Percentiles rank a stretch among this genome's conserved stretches.
Conservation (phyloP, 2,113 vertebrate species). For the Periophthalmodon schlosseri region DNA sequence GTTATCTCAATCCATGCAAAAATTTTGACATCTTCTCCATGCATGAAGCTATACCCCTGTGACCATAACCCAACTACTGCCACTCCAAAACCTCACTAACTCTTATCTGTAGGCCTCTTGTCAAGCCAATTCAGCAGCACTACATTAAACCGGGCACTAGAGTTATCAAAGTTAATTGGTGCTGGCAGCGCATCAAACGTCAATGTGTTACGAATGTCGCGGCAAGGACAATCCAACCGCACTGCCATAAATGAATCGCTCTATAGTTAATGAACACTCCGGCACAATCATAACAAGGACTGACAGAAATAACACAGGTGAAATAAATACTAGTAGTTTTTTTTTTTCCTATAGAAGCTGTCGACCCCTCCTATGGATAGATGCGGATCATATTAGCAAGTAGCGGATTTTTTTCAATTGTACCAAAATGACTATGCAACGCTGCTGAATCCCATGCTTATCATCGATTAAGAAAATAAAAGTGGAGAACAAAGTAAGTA, state of each 20-base stretch:
- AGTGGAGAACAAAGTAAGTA: no score
- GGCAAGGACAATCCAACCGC: conserved; percentile 62
- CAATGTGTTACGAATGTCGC: conserved; percentile 66
- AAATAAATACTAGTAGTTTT: neutral
- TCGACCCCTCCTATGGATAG: no score
- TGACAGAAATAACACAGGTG: conserved; percentile 41
- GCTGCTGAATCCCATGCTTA: no score
- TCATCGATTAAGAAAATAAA: no score
- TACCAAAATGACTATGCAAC: no score
- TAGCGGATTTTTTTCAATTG: no score
- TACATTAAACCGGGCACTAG: conserved; percentile 55
- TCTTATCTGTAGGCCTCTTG: conserved; percentile 57
- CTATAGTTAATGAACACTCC: conserved; percentile 61
- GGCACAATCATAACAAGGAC: conserved; percentile 24
- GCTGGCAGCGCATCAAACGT: conserved; percentile 67
- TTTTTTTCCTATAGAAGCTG: no score
- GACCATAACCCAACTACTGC: conserved; percentile 52
- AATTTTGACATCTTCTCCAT: neutral
- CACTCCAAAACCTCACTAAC: conserved; percentile 51
- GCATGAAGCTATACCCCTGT: neutral
- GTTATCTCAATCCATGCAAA: neutral
- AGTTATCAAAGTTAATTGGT: conserved; percentile 70
- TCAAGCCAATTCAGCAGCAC: conserved; percentile 67
- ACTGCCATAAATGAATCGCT: conserved; percentile 62
- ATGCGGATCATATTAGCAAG: no score